Base-by-base conservation (phyloP, 1,140 invertebrate species). In the Caerostris darwini region DNA sequence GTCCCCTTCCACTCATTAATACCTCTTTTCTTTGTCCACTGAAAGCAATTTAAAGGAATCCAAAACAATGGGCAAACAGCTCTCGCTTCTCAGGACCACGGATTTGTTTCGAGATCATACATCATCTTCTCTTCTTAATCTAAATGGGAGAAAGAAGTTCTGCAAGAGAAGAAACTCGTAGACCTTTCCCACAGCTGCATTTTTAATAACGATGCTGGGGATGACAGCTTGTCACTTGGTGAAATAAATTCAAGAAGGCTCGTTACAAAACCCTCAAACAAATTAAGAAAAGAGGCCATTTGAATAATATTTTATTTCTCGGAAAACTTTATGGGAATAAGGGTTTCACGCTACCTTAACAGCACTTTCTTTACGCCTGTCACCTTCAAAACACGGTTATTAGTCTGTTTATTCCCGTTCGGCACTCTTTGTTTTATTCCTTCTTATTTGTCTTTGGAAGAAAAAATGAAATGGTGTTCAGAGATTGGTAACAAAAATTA, bases 1-100 rank as follows among this genome's bases (percentile, higher is more conserved):
- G 81, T 92, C 90, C 77, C 90, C 61, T 56, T 85, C 50, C 53
- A 67, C 90, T 92, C 90, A 92, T 92, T 92, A 92, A 92, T 85
- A 92, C 61, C 61, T 50, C 90, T 59, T 83, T 92, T 92, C 90
- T 92, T 92, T 92, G 90, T 92, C 59, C 90, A 82, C 53, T 54
- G 58, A 64, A 81, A 90, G 71, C 56, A 56, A 14, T 92, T 92
- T 85, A 92, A 92, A 85, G 90, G 61, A 85, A 92, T 85, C 61
- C 81, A 59, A 64, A 64, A 85, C 90, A 92, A 92, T 92, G 81
- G 90, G 57, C 56, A 85, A 67, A 92, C 58, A 92, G 90, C 50
- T 53, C 50, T 50, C 56, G 12, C 12, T 90, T 54, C 82, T 57
- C 82, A 77, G 71, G 53, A 19, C 12, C 71, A 77, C 82, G 50